Conservation (phyloP, 2,888 invertebrate genomes). For the Hydrotaea cyrtoneurina region DNA sequence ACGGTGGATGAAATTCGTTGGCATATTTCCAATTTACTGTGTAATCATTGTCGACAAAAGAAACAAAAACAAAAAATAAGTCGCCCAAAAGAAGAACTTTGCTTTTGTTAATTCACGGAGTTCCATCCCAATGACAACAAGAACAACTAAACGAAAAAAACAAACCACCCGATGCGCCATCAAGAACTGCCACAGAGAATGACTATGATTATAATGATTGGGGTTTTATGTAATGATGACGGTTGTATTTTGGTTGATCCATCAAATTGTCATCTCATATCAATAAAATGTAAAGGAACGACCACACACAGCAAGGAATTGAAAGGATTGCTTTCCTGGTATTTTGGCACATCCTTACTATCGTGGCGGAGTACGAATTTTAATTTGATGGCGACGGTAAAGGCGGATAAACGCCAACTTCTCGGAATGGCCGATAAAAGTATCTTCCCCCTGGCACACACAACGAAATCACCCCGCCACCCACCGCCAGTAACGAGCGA, state of each 20-base stretch:
- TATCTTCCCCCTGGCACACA: too few species aligned
- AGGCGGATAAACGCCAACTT: background rate
- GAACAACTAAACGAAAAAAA: background rate
- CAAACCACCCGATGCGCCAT: background rate
- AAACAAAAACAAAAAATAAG: background rate
- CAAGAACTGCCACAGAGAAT: conserved; percentile 24
- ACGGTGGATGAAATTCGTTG: conserved; percentile 47
- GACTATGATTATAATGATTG: conserved; percentile 63
- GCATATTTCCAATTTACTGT: conserved; percentile 66
- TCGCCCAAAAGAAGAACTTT: conserved; percentile 46
- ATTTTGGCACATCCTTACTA: background rate
- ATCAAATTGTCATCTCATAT: conserved; percentile 65
- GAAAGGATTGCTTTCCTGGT: background rate
- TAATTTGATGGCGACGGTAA: conserved; percentile 18
- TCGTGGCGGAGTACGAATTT: background rate
- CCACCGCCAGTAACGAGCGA: too few species aligned
- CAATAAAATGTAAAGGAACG: conserved; percentile 51
- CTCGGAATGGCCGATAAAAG: conserved; percentile 16
- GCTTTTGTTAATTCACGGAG: conserved; percentile 52
- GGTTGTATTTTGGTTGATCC: conserved; percentile 57
- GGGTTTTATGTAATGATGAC: conserved; percentile 61
- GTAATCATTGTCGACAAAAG: conserved; percentile 47
- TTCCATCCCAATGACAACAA: background rate
- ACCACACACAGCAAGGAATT: background rate
- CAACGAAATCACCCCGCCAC: too few species aligned